These are phyloP conservation scores for Ramphastos sulfuratus DNA, from an alignment of 2,113 vertebrate genomes.

Conservation along the genomic window DNA sequence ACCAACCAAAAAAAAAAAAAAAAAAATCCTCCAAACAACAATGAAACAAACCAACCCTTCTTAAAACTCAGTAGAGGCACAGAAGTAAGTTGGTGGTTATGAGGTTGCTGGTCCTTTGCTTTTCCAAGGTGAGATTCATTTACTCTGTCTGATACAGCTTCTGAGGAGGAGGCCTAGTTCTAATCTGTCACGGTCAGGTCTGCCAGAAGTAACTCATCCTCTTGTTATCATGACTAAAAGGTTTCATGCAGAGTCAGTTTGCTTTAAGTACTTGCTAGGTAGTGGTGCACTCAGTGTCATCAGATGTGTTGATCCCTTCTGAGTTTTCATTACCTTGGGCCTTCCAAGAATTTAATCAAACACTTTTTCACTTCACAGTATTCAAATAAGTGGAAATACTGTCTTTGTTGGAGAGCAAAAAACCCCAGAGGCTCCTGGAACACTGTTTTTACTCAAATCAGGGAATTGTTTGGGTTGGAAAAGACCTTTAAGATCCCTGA, in stretches of 20 bases:
- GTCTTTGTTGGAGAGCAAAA: background rate
- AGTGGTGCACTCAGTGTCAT: background rate
- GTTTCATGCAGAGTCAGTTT: background rate
- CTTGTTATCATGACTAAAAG: background rate
- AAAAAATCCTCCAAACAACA: no score
- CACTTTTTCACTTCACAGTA: background rate
- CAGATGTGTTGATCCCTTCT: background rate
- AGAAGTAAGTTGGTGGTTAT: background rate
- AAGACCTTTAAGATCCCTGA: no score
- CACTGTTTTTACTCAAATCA: background rate
- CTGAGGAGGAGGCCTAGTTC: background rate
- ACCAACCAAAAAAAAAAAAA: no score
- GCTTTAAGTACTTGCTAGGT: background rate
- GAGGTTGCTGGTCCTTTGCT: background rate
- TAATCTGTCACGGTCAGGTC: background rate
- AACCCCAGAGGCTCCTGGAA: background rate
- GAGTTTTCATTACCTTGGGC: background rate
- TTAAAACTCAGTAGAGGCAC: background rate
- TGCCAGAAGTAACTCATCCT: background rate
- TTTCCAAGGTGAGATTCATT: background rate
- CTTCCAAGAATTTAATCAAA: background rate
- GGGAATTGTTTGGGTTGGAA: no score
- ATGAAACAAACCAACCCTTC: background rate
- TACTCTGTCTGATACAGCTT: background rate
- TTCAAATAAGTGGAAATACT: background rate